Base-by-base conservation (phyloP, 2,888 invertebrate genomes). In the Drosophila austrosaltans region DNA sequence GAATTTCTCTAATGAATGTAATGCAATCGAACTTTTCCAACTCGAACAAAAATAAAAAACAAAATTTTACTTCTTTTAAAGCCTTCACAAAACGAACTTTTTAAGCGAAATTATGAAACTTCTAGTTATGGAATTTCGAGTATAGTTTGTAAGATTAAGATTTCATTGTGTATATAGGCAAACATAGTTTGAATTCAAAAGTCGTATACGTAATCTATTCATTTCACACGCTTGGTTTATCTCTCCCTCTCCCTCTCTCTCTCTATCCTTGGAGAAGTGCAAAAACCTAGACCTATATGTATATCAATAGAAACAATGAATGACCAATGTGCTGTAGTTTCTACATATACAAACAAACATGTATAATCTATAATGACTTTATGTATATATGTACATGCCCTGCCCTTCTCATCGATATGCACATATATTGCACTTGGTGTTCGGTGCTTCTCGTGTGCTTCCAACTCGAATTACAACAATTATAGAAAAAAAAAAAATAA, bases 351-450 rank as follows among this genome's bases (percentile, higher is more conserved):
- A 36, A 8, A 56, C 6, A 2, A 16, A 42, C n/a, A 20, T 53
- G 16, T 42, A 36, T 40, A n/a, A 40, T 40, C 40, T 40, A 1
- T 40, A 3, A 48, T 63, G 16, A 42, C 16, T 25, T 10, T 28
- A 30, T 63, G 16, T 20, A n/a, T 56, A 25, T 7, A 12, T 58
- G 42, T 48, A 20, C 36, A 62, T 16, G 48, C 53, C 66, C 44
- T 62, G 61, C 25, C 53, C 36, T 48, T 65, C 67, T 68, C 70
- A 81, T 86, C 81, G 78, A 75, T 75, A 82, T 86, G 84, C 73
- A 81, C 75, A 86, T 82, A 72, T n/a, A 81, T 81, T 82, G 73
- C 67, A 75, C 68, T 75, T 61, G 57, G 63, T 22, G 36, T 12
- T 56, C 8, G 36, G 2, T 32, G 32, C 32, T 32, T 36, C 16